Base-by-base conservation (phyloP, 2,888 invertebrate species). In the Busseola fusca region DNA sequence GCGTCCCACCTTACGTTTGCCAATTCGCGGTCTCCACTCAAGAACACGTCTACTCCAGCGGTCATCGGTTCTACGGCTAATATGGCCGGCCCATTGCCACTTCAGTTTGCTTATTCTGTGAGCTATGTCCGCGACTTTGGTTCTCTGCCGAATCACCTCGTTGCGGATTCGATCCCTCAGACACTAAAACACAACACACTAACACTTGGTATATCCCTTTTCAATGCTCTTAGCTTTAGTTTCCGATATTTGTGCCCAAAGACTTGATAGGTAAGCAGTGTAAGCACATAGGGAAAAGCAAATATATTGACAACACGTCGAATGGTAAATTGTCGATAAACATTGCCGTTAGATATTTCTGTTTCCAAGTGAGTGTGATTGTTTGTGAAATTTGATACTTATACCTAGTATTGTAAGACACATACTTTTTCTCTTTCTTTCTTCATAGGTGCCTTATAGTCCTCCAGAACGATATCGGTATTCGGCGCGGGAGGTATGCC, bases 171-270 rank as follows among this genome's bases (percentile, higher is more conserved):
- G n/a, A n/a, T n/a, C n/a, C n/a, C n/a, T n/a, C n/a, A n/a, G n/a
- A n/a, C n/a, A n/a, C n/a, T n/a, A n/a, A n/a, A n/a, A n/a, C n/a
- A 83, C 77, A 81, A 67, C 50, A 37, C 34, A 3, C 5, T 6
- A 65, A 42, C 25, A 74, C 74, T 75, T 63, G 7, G 16, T 30
- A 27, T n/a, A 10, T 56, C 56, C 9, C 16, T 45, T n/a, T 59
- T 59, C 67, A 30, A 37, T 62, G 12, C 40, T 64, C n/a, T 40
- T 9, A 34, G 48, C 12, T 65, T 64, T 68, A 54, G 45, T 63
- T 21, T 69, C 59, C 57, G 27, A n/a, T 66, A 40, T 65, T 57
- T 63, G 30, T 58, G 12, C 37, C 27, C 0, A 45, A 34, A 62
- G 4, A 27, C 52, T 65, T 16, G 16, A 21, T 62, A 25, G n/a